Evolutionary conservation across 2,797 vertebrate genomes (phyloP), one percentile per base, ranked within the genome.

Genomic region (Semaprochilodus insignis): DNA sequence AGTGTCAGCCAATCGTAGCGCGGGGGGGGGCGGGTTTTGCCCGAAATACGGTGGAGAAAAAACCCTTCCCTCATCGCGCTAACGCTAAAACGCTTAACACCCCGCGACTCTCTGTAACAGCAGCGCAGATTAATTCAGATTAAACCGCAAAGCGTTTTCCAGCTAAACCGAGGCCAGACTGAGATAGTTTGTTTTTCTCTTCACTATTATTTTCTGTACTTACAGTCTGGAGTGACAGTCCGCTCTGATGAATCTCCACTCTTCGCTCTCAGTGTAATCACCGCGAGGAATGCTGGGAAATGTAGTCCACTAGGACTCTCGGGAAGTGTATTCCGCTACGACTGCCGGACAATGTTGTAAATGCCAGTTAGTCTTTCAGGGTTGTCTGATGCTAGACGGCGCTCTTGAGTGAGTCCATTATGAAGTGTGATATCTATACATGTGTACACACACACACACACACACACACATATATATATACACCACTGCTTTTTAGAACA

Each of bases 301-400:
- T 90, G 91, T 94, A 93, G 92, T 94, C 73, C 82, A 19, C 82
- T 93, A 94, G 91, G 93, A 44, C 0, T 70, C 4, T 14, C 6
- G 27, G 63, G 63, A 36, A 66, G 19, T 8, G 17, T 34, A 66
- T 25, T 63, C 19, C 6, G 10, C 44, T 10, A 10, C 6, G 44
- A 13, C 10, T 48, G 44, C 44, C 44, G 52, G 21, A 5, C 4
- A 31, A 11, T 63, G 23, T 23, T 0, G 21, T 23, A 1, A 48
- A 7, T 48, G 44, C 44, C 8, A 13, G 6, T 48, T 10, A 48
- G 11, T 48, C 8, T 48, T 48, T 2, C 10, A 48, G 44, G 8
- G 4, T 44, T 48, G 8, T 48, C 10, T 48, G 44, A 48, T 48
- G 44, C 0, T 13, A 48, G 40, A 8, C 5, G 40, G 44, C 44